These are phyloP conservation scores for Solenopsis invicta DNA, from an alignment of 1,140 invertebrate species.

Conservation along the genomic window DNA sequence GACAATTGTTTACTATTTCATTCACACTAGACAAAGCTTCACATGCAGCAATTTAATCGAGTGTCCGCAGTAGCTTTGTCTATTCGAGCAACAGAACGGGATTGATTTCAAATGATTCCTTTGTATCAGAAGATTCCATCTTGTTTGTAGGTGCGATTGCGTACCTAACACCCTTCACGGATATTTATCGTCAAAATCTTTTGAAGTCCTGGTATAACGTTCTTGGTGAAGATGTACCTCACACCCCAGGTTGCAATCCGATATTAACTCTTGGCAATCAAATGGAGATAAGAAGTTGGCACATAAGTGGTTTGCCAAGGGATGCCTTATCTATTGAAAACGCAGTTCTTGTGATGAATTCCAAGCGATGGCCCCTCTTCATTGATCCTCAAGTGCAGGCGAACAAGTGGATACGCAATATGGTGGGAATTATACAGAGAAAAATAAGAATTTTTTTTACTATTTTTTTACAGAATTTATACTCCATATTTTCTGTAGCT, in stretches of 20 bases:
- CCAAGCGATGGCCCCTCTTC: constrained; percentile 89
- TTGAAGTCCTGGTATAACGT: constrained; percentile 79
- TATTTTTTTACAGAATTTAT: not conserved
- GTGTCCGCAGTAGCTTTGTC: constrained; percentile 29
- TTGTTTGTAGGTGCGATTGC: constrained; percentile 89
- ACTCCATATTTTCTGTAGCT: not conserved
- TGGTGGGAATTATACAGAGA: constrained; percentile 84
- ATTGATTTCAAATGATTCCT: constrained; percentile 22
- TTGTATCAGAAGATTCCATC: not conserved
- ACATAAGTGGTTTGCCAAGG: constrained; percentile 90
- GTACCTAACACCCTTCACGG: constrained; percentile 91
- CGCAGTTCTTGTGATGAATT: constrained; percentile 89
- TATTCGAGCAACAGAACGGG: not conserved
- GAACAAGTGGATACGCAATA: constrained; percentile 91
- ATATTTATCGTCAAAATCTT: constrained; percentile 85
- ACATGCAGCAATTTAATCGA: constrained; percentile 29
- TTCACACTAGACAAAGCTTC: constrained; percentile 44
- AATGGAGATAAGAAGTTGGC: constrained; percentile 89
- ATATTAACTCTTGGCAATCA: constrained; percentile 89
- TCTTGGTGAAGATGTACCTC: constrained; percentile 84
- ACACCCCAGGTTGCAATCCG: constrained; percentile 88
- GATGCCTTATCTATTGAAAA: constrained; percentile 91
- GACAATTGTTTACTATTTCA: constrained; percentile 37
- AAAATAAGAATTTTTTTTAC: constrained; percentile 49
- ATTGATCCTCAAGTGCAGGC: constrained; percentile 92